phyloP scores from a whole-genome alignment of 2,888 invertebrate species.

The Nephrotoma guestfalica region DNA sequence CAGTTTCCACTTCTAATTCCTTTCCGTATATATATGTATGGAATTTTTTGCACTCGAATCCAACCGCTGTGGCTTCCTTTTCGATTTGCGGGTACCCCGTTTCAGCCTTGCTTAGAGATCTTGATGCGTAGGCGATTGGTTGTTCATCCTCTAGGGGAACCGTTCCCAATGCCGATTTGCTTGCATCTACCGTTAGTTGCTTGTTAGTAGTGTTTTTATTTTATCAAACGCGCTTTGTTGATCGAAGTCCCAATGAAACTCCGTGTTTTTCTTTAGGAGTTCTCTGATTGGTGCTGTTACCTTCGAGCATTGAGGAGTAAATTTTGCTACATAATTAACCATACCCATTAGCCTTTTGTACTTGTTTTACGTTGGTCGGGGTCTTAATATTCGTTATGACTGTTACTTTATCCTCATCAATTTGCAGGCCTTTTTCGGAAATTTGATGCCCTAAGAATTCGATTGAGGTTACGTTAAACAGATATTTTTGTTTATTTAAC shows the following conservation, averaged over 20 bases:
- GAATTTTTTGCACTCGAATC: slow-evolving; percentile 19
- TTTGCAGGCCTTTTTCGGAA: not conserved
- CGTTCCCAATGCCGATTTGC: too few relatives aligned
- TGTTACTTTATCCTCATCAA: not conserved
- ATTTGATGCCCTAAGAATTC: not conserved
- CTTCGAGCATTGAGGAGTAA: too few relatives aligned
- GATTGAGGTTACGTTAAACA: not conserved
- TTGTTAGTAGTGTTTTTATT: slow-evolving; percentile 9
- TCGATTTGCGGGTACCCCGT: not conserved
- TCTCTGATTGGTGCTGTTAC: not conserved
- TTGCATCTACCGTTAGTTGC: not conserved
- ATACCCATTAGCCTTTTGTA: slow-evolving; percentile 14
- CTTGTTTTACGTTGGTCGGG: slow-evolving; percentile 10
- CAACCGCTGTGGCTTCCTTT: slow-evolving; percentile 20
- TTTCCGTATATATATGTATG: slow-evolving; percentile 20
- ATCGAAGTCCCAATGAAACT: not conserved
- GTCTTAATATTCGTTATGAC: slow-evolving; percentile 8
- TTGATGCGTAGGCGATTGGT: slow-evolving; percentile 22
- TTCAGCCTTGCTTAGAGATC: slow-evolving; percentile 13
- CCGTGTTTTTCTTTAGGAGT: not conserved
- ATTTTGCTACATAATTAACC: slow-evolving; percentile 11
- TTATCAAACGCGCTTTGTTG: not conserved
- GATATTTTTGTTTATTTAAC: not conserved
- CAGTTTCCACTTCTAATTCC: slow-evolving; percentile 12
- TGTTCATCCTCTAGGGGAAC: slow-evolving; percentile 17